Evolutionary conservation across 2,113 vertebrate species (phyloP).

Genomic region (Egretta garzetta): DNA sequence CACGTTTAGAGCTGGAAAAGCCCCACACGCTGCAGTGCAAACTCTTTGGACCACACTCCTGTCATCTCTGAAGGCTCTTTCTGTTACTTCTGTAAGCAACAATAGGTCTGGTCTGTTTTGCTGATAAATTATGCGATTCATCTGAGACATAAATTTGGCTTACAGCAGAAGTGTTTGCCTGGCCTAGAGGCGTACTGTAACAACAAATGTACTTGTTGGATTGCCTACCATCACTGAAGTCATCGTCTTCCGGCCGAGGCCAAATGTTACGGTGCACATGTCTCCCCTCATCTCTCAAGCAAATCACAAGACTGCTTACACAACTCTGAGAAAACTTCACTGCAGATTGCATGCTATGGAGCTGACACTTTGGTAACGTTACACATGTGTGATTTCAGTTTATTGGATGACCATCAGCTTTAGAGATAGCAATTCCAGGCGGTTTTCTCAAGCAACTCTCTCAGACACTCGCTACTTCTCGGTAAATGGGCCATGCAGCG

Average conservation of each 20-base stretch:
- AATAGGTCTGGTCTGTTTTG: slow-evolving; percentile 26
- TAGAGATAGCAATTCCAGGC: slow-evolving; percentile 45
- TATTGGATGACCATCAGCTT: slow-evolving; percentile 25
- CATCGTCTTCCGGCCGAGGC: not conserved
- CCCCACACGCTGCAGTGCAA: not conserved
- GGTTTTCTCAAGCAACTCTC: slow-evolving; percentile 5
- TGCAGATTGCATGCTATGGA: not conserved
- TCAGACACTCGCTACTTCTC: slow-evolving; percentile 33
- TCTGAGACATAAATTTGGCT: slow-evolving; percentile 63
- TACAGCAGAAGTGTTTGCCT: slow-evolving; percentile 39
- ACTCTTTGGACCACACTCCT: not conserved
- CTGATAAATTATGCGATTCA: slow-evolving; percentile 23
- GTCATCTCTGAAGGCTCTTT: slow-evolving; percentile 34
- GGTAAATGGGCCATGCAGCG: not conserved
- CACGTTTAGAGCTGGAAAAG: not conserved
- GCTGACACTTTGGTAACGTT: not conserved
- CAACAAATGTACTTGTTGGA: slow-evolving; percentile 57
- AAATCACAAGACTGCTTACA: slow-evolving; percentile 44
- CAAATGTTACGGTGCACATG: not conserved
- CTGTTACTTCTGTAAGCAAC: slow-evolving; percentile 45
- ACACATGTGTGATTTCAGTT: not conserved
- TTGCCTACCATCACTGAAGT: slow-evolving; percentile 22
- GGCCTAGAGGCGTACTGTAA: slow-evolving; percentile 29
- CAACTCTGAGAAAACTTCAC: slow-evolving; percentile 36
- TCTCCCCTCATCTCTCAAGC: slow-evolving; percentile 16